Base-by-base conservation (phyloP, 2,888 invertebrate species). In the Stenoptilia bipunctidactyla region DNA sequence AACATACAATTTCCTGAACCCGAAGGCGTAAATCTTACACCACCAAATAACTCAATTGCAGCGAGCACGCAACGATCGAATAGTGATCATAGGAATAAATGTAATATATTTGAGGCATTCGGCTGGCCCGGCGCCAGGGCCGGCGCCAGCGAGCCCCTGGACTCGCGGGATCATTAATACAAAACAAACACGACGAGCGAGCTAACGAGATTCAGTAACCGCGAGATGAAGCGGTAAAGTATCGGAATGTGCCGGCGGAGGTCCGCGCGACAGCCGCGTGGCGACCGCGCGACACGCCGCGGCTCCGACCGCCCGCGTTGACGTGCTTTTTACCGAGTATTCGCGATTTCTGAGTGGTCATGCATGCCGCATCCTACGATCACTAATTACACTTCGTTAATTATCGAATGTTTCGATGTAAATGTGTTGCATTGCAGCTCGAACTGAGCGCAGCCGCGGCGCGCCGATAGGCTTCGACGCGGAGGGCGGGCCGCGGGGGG, bases 131-230 rank as follows among this genome's bases (percentile, higher is more conserved):
- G 80, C 77, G 80, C 79, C 77, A 71, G 61, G 58, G 51, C 58
- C 61, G 73, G 75, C 77, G 79, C 79, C 80, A 63, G 71, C 79
- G 72, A 62, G 77, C 75, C 73, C 77, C 72, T 71, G 71, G 73
- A 66, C 69, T 61, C 55, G 67, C 69, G 66, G 66, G 66, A 65
- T 76, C 79, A n/a, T 71, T 79, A 75, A 66, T 76, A 79, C 69
- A 83, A 83, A 82, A 82, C 80, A 83, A 83, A 83, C 79, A 83
- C 77, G 71, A 83, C 76, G 76, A 79, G 77, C 80, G 74, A 71
- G 66, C 72, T 80, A 79, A 80, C 80, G 76, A 80, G 80, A 80
- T 82, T 76, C 79, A 80, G 79, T 66, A 79, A 74, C 66, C 68
- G 65, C 61, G 61, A 77, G 71, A 80, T 80, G 75, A 79, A 80